Evolutionary conservation across 1,140 invertebrate genomes (phyloP), one percentile per base, ranked within the genome.

Genomic region (Brachionus sp.): DNA sequence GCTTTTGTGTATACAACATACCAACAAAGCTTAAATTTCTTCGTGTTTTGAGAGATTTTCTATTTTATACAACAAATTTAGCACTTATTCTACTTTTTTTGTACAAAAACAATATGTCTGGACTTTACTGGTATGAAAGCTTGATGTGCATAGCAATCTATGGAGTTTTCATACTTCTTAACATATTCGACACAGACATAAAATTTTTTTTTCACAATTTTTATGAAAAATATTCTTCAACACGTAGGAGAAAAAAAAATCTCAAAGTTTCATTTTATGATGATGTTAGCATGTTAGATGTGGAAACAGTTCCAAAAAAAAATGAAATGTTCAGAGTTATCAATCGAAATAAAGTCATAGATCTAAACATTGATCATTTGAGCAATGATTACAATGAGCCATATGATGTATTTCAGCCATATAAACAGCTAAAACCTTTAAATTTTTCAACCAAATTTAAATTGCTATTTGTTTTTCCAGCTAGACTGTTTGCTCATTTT

Each of bases 391-490:
- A 75, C 25, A 75, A 75, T 75, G 70, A 75, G 42, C 70, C 70
- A 2, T 75, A 46, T 75, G 70, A 75, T 75, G 70, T 75, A 6
- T 75, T 75, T 75, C 70, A 75, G 33, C 70, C 70, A 6, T 75
- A 75, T 46, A 75, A 75, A 50, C 39, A 44, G 25, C 3, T 75
- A 19, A 75, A 75, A 46, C 70, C 70, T 12, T 46, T 75, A 5
- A 46, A 75, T 44, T 75, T 75, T 75, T 75, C 70, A 29, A 46
- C 70, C 44, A 75, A 75, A 75, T 75, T 75, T n/a, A 75, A 75
- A n/a, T 25, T 75, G 12, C 5, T 44, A 10, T 75, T 75, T 29
- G 70, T 75, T 9, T 46, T 75, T 6, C 70, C 70, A 29, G 70
- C 70, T 1, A 44, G 70, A 75, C 33, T 75, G 13, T 75, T 75